Evolutionary conservation across 53 echinoderm and acorn worm species (phyloP).

Genomic region (Astropecten irregularis): DNA sequence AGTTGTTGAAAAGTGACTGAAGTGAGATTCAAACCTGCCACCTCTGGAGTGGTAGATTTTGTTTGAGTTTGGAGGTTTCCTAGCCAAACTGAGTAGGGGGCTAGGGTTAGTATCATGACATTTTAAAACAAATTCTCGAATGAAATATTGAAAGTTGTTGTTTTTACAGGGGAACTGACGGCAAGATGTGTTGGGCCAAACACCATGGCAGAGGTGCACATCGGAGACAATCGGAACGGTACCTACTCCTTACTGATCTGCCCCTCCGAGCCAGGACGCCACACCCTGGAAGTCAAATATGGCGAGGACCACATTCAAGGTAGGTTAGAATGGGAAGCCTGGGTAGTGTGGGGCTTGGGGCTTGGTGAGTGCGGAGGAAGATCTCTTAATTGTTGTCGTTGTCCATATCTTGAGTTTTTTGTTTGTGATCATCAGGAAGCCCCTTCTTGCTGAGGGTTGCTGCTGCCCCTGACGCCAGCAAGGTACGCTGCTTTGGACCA

Average conservation of each 20-base stretch:
- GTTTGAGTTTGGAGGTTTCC: too few relatives aligned
- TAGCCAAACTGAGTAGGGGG: too few relatives aligned
- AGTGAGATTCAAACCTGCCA: too few relatives aligned
- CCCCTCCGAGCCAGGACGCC: slow-evolving; percentile 80
- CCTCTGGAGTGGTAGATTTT: too few relatives aligned
- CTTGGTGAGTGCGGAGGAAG: too few relatives aligned
- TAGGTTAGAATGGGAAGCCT: slow-evolving; percentile 37
- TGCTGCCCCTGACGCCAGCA: slow-evolving; percentile 85
- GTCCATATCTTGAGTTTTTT: too few relatives aligned
- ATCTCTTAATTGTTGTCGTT: too few relatives aligned
- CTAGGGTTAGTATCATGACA: too few relatives aligned
- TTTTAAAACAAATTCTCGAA: too few relatives aligned
- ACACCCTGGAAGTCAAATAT: slow-evolving; percentile 85
- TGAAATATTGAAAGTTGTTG: too few relatives aligned
- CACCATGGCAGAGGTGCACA: slow-evolving; percentile 76
- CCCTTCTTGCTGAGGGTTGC: slow-evolving; percentile 87
- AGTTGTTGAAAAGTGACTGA: too few relatives aligned
- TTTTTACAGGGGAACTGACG: slow-evolving; percentile 74
- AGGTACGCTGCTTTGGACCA: slow-evolving; percentile 83
- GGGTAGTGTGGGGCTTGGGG: too few relatives aligned
- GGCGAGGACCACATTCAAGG: slow-evolving; percentile 92
- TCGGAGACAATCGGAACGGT: slow-evolving; percentile 85
- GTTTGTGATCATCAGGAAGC: slow-evolving; percentile 95
- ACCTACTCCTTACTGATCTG: slow-evolving; percentile 82
- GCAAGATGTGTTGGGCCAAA: slow-evolving; percentile 86